These are phyloP conservation scores for Zootoca vivipara DNA, from an alignment of 2,113 vertebrate genomes.

Conservation along the genomic window DNA sequence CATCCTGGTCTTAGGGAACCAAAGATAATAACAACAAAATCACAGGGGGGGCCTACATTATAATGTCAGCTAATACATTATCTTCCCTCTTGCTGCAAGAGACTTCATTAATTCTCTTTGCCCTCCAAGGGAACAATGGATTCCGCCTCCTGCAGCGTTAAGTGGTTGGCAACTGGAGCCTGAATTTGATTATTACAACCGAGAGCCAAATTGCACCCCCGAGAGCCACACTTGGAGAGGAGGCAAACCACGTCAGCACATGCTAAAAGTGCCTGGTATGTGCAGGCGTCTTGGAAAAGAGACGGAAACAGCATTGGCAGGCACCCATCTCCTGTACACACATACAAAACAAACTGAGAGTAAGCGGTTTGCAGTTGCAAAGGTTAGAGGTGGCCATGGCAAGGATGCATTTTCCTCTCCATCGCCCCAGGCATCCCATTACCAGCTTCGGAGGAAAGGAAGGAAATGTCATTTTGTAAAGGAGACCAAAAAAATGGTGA, in stretches of 20 bases:
- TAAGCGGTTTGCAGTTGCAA: neutral
- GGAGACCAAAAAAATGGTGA: no score
- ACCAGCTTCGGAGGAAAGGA: neutral
- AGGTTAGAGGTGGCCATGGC: neutral
- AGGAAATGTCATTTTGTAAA: neutral
- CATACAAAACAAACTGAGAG: fast-evolving
- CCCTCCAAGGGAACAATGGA: conserved; percentile 29
- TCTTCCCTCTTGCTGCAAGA: neutral
- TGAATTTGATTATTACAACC: conserved; percentile 27
- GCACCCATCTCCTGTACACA: conserved; percentile 19
- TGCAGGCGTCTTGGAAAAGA: conserved; percentile 23
- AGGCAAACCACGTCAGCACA: neutral
- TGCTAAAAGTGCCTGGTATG: conserved; percentile 23
- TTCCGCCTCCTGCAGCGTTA: conserved; percentile 25
- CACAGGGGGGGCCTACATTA: no score
- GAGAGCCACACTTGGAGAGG: conserved; percentile 12
- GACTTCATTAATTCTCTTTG: neutral
- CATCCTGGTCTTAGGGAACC: no score
- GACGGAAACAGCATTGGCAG: conserved; percentile 31
- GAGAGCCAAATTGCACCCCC: conserved; percentile 6
- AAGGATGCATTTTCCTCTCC: fast-evolving
- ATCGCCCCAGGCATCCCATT: neutral
- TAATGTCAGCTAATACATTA: neutral
- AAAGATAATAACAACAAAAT: neutral
- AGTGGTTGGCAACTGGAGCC: neutral